These are phyloP conservation scores for Chromoteleia sp. DNA, from an alignment of 2,888 invertebrate genomes.

Conservation along the genomic window DNA sequence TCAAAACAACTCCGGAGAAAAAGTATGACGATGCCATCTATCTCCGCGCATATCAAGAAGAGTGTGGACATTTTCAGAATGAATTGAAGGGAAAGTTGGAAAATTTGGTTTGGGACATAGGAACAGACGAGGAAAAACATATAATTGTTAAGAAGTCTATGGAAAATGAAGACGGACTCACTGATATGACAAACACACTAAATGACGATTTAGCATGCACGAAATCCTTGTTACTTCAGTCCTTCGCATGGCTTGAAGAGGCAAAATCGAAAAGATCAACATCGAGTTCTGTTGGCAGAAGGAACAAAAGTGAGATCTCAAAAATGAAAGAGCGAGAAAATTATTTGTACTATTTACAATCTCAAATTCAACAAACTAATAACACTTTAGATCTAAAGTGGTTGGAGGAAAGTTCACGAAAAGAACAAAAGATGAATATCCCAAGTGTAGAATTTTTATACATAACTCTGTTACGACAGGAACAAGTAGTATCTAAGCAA, in stretches of 20 bases:
- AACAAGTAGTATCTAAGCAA: constrained; percentile 88
- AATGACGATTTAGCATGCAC: constrained; percentile 87
- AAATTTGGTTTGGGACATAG: constrained; percentile 84
- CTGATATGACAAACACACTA: constrained; percentile 87
- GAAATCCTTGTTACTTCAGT: constrained; percentile 86
- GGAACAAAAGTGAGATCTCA: constrained; percentile 89
- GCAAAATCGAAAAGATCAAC: constrained; percentile 85
- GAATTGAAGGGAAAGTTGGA: constrained; percentile 78
- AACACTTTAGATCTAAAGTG: constrained; percentile 91
- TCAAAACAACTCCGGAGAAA: constrained; percentile 71
- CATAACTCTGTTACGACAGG: constrained; percentile 91
- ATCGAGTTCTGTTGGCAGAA: constrained; percentile 75
- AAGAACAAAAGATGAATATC: constrained; percentile 86
- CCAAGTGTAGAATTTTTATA: constrained; percentile 92
- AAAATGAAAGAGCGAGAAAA: constrained; percentile 90
- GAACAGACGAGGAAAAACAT: constrained; percentile 86
- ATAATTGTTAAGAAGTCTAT: constrained; percentile 85
- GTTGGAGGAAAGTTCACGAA: constrained; percentile 85
- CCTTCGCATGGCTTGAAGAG: constrained; percentile 87
- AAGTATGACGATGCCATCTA: constrained; percentile 77
- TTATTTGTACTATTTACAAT: constrained; percentile 90
- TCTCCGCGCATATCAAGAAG: constrained; percentile 79
- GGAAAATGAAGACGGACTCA: constrained; percentile 87
- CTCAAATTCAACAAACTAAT: constrained; percentile 90
- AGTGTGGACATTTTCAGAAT: constrained; percentile 79